Evolutionary conservation across 2,888 invertebrate species (phyloP).

Genomic region (Clivina fossor): DNA sequence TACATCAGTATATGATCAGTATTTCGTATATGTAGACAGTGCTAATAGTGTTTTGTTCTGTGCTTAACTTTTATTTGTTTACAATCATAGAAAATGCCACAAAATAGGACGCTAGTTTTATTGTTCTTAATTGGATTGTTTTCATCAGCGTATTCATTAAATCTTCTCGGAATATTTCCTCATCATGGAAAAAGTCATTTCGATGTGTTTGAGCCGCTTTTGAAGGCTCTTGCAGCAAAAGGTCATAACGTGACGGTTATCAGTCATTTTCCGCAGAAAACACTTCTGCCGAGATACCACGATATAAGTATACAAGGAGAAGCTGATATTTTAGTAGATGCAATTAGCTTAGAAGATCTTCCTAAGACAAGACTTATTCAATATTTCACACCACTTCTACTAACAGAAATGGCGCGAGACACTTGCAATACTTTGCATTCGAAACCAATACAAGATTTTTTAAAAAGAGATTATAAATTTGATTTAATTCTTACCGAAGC

Average conservation of each 20-base stretch:
- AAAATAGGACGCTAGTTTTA: background rate
- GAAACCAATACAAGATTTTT: constrained; percentile 46
- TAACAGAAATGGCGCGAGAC: background rate
- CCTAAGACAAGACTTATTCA: constrained; percentile 10
- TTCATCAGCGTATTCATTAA: constrained; percentile 44
- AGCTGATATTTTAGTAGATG: constrained; percentile 10
- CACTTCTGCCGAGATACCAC: constrained; percentile 58
- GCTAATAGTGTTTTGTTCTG: background rate
- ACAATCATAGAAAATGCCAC: background rate
- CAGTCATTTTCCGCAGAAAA: constrained; percentile 62
- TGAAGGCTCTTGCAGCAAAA: constrained; percentile 61
- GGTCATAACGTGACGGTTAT: constrained; percentile 71
- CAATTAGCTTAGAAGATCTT: constrained; percentile 13
- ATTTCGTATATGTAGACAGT: too few species aligned
- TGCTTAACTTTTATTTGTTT: background rate
- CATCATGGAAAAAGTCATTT: constrained; percentile 74
- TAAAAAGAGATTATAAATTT: constrained; percentile 57
- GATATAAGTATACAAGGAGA: constrained; percentile 57
- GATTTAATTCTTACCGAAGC: constrained; percentile 70
- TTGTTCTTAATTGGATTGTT: background rate
- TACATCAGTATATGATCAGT: too few species aligned
- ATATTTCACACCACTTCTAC: constrained; percentile 13
- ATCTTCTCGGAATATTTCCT: constrained; percentile 67
- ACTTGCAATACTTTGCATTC: constrained; percentile 19
- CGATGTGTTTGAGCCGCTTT: constrained; percentile 62